Evolutionary conservation across 2,113 vertebrate genomes (phyloP).

Genomic region (Trochalopteron elliotii): DNA sequence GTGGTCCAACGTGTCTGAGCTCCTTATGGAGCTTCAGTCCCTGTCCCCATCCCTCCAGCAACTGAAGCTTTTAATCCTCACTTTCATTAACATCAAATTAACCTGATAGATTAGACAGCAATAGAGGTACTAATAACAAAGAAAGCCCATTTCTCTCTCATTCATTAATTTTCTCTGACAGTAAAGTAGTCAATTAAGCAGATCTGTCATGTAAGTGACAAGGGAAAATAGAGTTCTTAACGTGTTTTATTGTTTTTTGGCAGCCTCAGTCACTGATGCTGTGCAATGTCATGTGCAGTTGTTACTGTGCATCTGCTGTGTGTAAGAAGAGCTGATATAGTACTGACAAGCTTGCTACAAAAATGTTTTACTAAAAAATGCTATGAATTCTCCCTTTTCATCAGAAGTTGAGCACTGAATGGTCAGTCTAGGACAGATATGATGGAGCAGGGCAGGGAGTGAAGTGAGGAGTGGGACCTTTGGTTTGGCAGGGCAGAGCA

Average conservation of each 20-base stretch:
- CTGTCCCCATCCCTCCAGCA: not conserved
- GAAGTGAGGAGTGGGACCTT: not conserved
- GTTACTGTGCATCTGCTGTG: not conserved
- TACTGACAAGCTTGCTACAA: not conserved
- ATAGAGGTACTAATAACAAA: not conserved
- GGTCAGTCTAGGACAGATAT: fast-evolving
- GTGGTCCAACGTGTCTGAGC: not conserved
- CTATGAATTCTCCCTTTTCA: not conserved
- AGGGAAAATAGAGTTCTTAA: not conserved
- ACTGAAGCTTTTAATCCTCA: not conserved
- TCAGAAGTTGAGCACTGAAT: not conserved
- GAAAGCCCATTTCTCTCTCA: not conserved
- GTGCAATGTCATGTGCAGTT: not conserved
- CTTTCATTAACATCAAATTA: not conserved
- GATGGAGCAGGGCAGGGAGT: not conserved
- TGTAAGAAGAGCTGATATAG: fast-evolving
- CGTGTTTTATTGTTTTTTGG: not conserved
- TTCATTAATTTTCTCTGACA: not conserved
- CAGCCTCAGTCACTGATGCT: not conserved
- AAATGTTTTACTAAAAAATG: not conserved
- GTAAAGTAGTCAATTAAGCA: not conserved
- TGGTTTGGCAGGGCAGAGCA: not conserved
- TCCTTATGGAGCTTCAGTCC: not conserved
- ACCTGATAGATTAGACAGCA: not conserved
- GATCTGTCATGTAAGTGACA: not conserved